phyloP scores from a whole-genome alignment of 1,140 invertebrate species.

The Diorhabda sublineata region DNA sequence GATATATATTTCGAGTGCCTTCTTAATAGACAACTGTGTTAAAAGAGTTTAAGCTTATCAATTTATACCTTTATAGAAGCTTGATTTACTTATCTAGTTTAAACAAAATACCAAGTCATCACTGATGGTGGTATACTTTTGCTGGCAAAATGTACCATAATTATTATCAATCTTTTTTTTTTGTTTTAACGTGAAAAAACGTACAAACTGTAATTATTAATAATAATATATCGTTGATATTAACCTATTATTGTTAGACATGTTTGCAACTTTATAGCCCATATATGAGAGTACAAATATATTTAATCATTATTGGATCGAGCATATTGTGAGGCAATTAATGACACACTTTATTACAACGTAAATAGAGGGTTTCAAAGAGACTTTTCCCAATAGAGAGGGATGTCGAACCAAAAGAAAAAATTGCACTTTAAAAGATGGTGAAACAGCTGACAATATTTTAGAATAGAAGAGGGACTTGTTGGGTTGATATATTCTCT shows the following conservation, averaged over 20 bases:
- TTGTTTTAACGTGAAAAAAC: not conserved
- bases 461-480: no score
- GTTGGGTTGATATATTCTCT: no score
- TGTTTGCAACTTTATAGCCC: no score
- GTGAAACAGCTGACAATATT: no score
- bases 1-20: constrained; percentile 12
- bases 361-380: not conserved
- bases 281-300: no score
- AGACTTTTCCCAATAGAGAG: no score
- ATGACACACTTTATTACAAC: no score
- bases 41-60: not conserved
- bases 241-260: no score
- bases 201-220: not conserved
- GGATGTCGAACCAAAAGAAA: no score
- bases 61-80: constrained; percentile 14
- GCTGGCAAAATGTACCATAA: constrained; percentile 18
- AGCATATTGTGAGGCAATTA: no score
- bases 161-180: not conserved
- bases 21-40: constrained; percentile 10
- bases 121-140: constrained; percentile 5
- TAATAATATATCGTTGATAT: not conserved
- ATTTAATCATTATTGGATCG: no score
- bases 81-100: constrained; percentile 7
- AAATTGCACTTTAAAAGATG: no score
- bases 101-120: not conserved